phyloP scores from a whole-genome alignment of 2,888 invertebrate species.

The Drosophila emarginata region DNA sequence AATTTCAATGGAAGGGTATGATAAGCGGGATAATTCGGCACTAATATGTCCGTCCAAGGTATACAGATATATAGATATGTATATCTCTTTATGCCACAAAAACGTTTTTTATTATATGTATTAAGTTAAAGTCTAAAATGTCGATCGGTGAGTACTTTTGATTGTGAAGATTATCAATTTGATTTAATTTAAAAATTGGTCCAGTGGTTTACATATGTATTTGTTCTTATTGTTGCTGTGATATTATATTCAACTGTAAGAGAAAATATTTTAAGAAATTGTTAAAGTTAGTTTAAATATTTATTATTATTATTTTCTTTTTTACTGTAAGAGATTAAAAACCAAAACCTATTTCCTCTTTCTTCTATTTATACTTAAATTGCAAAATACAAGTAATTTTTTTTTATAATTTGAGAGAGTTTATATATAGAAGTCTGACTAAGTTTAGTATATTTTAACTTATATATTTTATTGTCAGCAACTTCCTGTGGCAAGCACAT shows the following conservation, averaged over 20 bases:
- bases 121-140: conserved; percentile 44
- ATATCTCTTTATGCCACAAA: conserved; percentile 38
- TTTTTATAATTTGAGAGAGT: background rate
- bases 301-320: too few relatives aligned
- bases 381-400: background rate
- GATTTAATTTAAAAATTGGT: conserved; percentile 59
- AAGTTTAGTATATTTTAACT: conserved; percentile 1
- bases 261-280: background rate
- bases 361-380: background rate
- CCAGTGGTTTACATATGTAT: conserved; percentile 48
- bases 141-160: conserved; percentile 71
- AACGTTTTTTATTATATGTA: conserved; percentile 28
- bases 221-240: conserved; percentile 40
- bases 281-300: background rate
- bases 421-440: background rate
- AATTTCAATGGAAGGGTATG: conserved; percentile 16
- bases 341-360: too few relatives aligned
- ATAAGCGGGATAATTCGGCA: conserved; percentile 18
- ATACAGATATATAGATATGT: conserved; percentile 34
- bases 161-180: conserved; percentile 50
- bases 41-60: background rate
- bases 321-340: too few relatives aligned
- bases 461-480: conserved; percentile 6
- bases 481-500: conserved; percentile 4
- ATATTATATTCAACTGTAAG: conserved; percentile 30